Conservation (phyloP, 2,113 vertebrate species). For the Raja brachyura region DNA sequence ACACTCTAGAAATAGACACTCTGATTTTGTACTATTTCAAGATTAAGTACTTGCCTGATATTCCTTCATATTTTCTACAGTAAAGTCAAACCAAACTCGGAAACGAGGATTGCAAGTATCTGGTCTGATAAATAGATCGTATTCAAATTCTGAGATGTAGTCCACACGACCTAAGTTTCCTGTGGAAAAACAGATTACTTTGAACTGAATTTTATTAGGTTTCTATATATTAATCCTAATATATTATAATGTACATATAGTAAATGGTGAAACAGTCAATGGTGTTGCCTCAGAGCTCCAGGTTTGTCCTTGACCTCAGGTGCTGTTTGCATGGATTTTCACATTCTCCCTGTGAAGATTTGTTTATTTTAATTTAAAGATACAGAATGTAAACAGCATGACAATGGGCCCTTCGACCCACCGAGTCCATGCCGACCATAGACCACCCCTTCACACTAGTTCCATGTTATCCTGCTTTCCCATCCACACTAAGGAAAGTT, state of each 20-base stretch:
- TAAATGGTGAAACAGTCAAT: too few species aligned
- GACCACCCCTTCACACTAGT: too few species aligned
- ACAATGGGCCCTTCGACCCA: too few species aligned
- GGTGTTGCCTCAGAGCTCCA: too few species aligned
- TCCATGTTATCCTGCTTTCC: too few species aligned
- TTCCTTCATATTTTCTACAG: constrained; percentile 87
- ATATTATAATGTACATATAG: background rate
- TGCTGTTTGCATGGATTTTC: too few species aligned
- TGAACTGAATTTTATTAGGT: background rate
- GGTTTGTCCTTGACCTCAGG: too few species aligned
- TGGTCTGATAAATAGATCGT: constrained; percentile 92
- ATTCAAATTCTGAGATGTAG: constrained; percentile 90
- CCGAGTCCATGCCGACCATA: too few species aligned
- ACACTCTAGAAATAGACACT: background rate
- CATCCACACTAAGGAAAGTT: too few species aligned
- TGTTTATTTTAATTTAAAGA: too few species aligned
- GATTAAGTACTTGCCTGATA: constrained; percentile 68
- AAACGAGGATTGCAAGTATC: constrained; percentile 97
- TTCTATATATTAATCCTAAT: background rate
- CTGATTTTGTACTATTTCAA: background rate
- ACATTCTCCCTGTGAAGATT: too few species aligned
- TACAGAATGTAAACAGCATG: too few species aligned
- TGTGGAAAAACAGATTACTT: constrained; percentile 45
- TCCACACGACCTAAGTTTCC: constrained; percentile 92
- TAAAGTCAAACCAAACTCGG: constrained; percentile 98